A percentile compares a stretch with the other conserved stretches of the same genome.
Evolutionary conservation across 2,797 vertebrate genomes (phyloP).

Genomic region (Falco columbarius): DNA sequence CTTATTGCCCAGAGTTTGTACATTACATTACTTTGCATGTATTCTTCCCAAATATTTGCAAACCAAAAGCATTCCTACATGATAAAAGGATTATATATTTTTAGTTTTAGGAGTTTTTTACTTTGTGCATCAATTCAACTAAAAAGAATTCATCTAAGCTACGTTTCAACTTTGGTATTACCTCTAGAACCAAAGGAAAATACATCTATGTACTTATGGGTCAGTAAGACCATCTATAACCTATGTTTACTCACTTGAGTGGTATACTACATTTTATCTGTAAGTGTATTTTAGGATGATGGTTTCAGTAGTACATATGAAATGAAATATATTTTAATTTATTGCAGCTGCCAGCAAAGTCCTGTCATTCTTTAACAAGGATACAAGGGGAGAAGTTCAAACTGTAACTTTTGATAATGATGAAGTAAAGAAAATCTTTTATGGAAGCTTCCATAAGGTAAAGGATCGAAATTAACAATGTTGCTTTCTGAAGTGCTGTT

Average conservation of each 20-base stretch:
- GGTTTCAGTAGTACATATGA: neutral
- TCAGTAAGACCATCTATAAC: neutral
- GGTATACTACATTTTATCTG: neutral
- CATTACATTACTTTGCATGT: neutral
- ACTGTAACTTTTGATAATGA: slow-evolving; percentile 87
- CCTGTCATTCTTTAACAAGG: slow-evolving; percentile 95
- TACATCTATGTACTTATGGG: neutral
- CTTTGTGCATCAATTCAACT: neutral
- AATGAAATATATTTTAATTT: slow-evolving; percentile 17
- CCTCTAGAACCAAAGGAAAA: neutral
- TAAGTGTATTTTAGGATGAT: neutral
- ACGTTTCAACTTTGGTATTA: neutral
- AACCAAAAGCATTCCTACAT: neutral
- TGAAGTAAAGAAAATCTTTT: slow-evolving; percentile 90
- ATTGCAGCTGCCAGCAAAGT: slow-evolving; percentile 88
- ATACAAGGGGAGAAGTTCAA: slow-evolving; percentile 88
- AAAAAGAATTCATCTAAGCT: neutral
- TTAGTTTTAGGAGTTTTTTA: neutral
- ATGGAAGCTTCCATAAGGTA: slow-evolving; percentile 99
- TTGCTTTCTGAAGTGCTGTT: slow-evolving; percentile 25
- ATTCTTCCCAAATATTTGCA: neutral
- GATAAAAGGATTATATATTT: neutral
- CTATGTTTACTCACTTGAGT: neutral
- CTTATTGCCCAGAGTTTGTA: neutral
- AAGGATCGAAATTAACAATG: slow-evolving; percentile 37